Evolutionary conservation across 2,888 invertebrate genomes (phyloP).

Genomic region (Himalopsyche anomala): DNA sequence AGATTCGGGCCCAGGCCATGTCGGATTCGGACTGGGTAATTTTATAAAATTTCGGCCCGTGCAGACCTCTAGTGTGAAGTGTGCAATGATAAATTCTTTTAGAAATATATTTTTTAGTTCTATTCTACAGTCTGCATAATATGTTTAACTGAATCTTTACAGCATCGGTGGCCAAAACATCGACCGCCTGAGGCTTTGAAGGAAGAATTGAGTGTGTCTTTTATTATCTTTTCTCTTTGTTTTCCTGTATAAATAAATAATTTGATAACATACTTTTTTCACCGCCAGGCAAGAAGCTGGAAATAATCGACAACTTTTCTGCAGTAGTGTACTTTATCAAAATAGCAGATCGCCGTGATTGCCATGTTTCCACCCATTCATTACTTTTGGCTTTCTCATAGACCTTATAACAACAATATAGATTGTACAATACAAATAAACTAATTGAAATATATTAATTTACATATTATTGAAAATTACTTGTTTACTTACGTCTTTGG

Average conservation of each 20-base stretch:
- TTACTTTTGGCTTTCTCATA: slow-evolving; percentile 66
- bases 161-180: too few species aligned
- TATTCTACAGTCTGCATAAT: too few species aligned
- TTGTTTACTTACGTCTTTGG: slow-evolving; percentile 56
- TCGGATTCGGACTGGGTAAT: too few species aligned
- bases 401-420: slow-evolving; percentile 29
- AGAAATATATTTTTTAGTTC: too few species aligned
- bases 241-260: not conserved
- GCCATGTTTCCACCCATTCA: slow-evolving; percentile 86
- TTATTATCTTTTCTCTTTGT: too few species aligned
- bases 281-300: slow-evolving; percentile 89
- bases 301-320: slow-evolving; percentile 93
- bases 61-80: too few species aligned
- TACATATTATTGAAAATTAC: slow-evolving; percentile 2
- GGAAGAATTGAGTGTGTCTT: too few species aligned
- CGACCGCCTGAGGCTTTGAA: too few species aligned
- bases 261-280: slow-evolving; percentile 81
- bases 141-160: too few species aligned
- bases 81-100: too few species aligned
- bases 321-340: slow-evolving; percentile 94
- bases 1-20: too few species aligned
- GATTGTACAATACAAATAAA: not conserved
- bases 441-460: not conserved
- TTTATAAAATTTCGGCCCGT: too few species aligned
- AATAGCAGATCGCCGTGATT: slow-evolving; percentile 84